A percentile compares a stretch with the other conserved stretches of the same genome.
These are phyloP conservation scores for Antennarius maculatus DNA, from an alignment of 2,797 vertebrate genomes.

Conservation along the genomic window DNA sequence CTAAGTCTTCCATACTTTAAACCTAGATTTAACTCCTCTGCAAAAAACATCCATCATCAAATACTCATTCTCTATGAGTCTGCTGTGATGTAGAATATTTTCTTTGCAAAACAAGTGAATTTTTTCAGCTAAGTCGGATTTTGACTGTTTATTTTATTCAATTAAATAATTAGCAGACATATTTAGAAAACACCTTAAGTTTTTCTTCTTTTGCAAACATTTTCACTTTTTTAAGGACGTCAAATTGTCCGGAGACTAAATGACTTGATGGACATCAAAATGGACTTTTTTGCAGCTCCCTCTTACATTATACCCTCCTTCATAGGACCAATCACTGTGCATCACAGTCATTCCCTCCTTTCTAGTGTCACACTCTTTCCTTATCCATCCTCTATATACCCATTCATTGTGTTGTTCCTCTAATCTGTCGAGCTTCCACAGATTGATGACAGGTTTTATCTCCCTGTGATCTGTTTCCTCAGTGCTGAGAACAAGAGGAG, in stretches of 20 bases:
- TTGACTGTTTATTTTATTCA: background rate
- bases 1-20: constrained; percentile 44
- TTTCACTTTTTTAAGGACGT: constrained; percentile 18
- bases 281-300: constrained; percentile 73
- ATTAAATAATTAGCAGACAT: too few relatives aligned
- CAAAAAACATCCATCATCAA: constrained; percentile 70
- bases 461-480: constrained; percentile 60
- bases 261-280: constrained; percentile 49
- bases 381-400: constrained; percentile 31
- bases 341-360: constrained; percentile 58
- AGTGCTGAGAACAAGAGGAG: constrained; percentile 97
- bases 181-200: too few relatives aligned
- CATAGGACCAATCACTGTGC: constrained; percentile 68
- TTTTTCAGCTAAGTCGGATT: background rate
- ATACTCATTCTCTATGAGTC: constrained; percentile 22
- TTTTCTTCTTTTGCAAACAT: too few relatives aligned
- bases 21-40: constrained; percentile 56
- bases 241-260: constrained; percentile 26
- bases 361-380: constrained; percentile 47
- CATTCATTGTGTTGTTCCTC: constrained; percentile 44
- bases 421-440: constrained; percentile 1
- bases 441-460: constrained; percentile 33
- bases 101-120: constrained; percentile 26
- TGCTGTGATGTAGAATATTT: background rate
- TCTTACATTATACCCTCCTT: constrained; percentile 50